Conservation (phyloP, 2,113 vertebrate genomes). For the Pungitius pungitius region DNA sequence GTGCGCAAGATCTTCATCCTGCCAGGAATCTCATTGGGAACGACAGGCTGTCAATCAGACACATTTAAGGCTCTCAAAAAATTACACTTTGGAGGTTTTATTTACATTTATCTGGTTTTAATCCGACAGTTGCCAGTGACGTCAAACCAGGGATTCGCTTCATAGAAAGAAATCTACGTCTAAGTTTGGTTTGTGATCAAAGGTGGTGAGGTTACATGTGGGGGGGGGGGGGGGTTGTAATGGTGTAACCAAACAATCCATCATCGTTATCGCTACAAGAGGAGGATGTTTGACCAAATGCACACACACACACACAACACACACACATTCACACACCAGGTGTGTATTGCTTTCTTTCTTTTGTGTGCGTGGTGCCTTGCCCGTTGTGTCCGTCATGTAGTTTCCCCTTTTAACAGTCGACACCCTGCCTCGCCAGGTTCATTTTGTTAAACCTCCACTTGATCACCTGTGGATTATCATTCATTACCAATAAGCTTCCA, state of each 20-base stretch:
- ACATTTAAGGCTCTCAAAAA: not conserved
- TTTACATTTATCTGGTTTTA: not conserved
- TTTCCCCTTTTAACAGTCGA: slow-evolving; percentile 11
- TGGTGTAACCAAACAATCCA: slow-evolving; percentile 8
- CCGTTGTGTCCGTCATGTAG: slow-evolving; percentile 14
- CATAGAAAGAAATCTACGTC: no score
- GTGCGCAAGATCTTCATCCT: no score
- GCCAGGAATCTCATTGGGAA: not conserved
- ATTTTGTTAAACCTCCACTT: not conserved
- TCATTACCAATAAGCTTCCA: slow-evolving; percentile 33
- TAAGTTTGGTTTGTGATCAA: not conserved
- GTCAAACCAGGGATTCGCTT: no score
- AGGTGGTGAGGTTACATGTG: no score
- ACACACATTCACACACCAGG: not conserved
- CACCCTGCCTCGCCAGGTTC: slow-evolving; percentile 12
- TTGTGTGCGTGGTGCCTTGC: not conserved
- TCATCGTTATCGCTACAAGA: no score
- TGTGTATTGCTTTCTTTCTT: slow-evolving; percentile 8
- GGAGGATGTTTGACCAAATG: slow-evolving; percentile 46
- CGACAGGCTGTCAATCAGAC: not conserved
- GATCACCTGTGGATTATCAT: slow-evolving; percentile 24
- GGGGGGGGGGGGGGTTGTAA: not conserved
- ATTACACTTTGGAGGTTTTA: no score
- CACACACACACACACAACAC: no score
- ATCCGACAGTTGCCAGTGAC: not conserved